These are phyloP conservation scores for Xestia c-nigrum DNA, from an alignment of 2,888 invertebrate genomes.

Conservation along the genomic window DNA sequence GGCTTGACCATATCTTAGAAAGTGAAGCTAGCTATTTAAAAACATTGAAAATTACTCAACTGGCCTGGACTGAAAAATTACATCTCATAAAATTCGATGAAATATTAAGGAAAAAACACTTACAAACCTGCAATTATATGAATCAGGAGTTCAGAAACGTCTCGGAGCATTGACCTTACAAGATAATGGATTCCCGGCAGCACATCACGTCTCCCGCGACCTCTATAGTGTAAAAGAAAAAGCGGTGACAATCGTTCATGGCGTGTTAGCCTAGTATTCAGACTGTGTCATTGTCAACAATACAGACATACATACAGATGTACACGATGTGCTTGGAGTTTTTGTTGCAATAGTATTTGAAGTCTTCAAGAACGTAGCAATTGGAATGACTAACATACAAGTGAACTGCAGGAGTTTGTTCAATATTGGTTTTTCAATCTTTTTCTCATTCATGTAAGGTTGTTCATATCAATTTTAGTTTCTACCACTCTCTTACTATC, in stretches of 20 bases:
- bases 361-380: background rate
- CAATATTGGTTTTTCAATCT: background rate
- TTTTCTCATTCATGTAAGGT: background rate
- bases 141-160: conserved; percentile 32
- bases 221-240: conserved; percentile 58
- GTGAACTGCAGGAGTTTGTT: background rate
- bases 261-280: conserved; percentile 60
- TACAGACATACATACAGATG: conserved; percentile 34
- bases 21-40: background rate
- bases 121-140: conserved; percentile 11
- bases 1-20: background rate
- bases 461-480: background rate
- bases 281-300: conserved; percentile 62
- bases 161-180: conserved; percentile 16
- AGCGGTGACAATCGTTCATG: conserved; percentile 53
- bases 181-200: conserved; percentile 35
- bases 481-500: background rate
- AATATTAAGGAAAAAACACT: background rate
- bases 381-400: background rate
- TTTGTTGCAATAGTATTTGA: conserved; percentile 24
- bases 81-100: background rate
- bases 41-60: background rate
- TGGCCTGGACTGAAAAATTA: background rate
- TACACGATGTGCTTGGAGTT: conserved; percentile 34
- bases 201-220: conserved; percentile 40